Evolutionary conservation across 2,113 vertebrate species (phyloP).

Genomic region (Rissa tridactyla): DNA sequence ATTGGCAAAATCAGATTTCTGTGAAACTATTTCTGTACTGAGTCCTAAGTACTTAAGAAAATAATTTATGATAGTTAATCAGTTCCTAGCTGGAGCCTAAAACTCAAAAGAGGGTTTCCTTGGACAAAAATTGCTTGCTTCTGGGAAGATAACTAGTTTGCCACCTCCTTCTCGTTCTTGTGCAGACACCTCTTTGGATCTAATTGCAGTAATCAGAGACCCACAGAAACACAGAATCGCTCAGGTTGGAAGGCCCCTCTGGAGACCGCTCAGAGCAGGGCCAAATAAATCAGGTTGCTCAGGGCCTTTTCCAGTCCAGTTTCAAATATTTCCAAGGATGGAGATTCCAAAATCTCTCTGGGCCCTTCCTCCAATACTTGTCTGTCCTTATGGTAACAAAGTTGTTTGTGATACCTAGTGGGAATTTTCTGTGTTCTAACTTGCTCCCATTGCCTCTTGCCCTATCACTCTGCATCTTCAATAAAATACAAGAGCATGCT

Average conservation of each 20-base stretch:
- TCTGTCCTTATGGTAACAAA: background rate
- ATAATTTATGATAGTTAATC: background rate
- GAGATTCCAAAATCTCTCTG: background rate
- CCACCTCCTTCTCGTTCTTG: background rate
- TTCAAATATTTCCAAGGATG: background rate
- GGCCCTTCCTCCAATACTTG: background rate
- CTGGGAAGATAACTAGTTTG: background rate
- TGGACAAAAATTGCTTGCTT: background rate
- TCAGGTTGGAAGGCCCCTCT: background rate
- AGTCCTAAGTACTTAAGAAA: background rate
- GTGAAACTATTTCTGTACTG: background rate
- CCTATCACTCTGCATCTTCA: background rate
- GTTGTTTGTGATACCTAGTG: background rate
- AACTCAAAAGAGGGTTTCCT: background rate
- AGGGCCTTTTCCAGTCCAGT: background rate
- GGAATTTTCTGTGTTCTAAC: background rate
- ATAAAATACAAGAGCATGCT: background rate
- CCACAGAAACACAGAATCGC: background rate
- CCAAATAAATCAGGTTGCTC: background rate
- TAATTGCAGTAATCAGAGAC: background rate
- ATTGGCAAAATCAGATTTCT: background rate
- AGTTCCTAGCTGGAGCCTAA: background rate
- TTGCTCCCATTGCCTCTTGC: background rate
- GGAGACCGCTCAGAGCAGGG: background rate
- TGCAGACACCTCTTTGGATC: background rate